Conservation (phyloP, 2,797 vertebrate genomes). For the Coluber constrictor region DNA sequence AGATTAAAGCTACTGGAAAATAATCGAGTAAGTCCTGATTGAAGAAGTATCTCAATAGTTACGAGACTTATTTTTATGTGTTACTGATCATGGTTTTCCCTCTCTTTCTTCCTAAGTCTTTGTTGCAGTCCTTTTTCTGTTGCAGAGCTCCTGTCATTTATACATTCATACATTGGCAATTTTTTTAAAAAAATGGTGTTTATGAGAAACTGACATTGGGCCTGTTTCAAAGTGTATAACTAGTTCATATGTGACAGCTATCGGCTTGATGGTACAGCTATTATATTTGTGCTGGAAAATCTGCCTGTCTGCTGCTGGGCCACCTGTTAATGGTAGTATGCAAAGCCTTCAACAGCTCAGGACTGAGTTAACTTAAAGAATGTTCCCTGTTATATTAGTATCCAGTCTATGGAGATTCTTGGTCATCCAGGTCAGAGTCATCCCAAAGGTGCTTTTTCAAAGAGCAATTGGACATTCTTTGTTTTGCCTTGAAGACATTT, state of each 20-base stretch:
- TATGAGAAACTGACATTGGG: background rate
- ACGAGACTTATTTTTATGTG: conserved; percentile 6
- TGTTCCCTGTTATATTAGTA: background rate
- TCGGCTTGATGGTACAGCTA: background rate
- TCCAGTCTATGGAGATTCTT: background rate
- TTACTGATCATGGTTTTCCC: background rate
- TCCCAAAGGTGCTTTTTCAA: background rate
- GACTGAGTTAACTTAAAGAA: background rate
- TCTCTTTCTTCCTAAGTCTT: background rate
- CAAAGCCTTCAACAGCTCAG: background rate
- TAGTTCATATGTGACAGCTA: background rate
- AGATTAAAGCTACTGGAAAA: accelerated
- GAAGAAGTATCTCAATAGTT: background rate
- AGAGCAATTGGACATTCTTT: background rate
- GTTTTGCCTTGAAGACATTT: background rate
- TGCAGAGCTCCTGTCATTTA: background rate
- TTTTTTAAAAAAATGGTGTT: background rate
- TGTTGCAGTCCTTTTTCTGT: background rate
- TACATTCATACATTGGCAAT: background rate
- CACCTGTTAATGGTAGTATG: background rate
- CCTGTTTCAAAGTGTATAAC: background rate
- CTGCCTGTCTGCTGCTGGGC: background rate
- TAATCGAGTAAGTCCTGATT: background rate
- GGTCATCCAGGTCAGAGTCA: background rate
- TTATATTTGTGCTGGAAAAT: background rate